Percentiles rank a stretch among this genome's conserved stretches.
These are phyloP conservation scores for Ptychobarbus kaznakovi DNA, from an alignment of 2,797 vertebrate species.

Conservation along the genomic window DNA sequence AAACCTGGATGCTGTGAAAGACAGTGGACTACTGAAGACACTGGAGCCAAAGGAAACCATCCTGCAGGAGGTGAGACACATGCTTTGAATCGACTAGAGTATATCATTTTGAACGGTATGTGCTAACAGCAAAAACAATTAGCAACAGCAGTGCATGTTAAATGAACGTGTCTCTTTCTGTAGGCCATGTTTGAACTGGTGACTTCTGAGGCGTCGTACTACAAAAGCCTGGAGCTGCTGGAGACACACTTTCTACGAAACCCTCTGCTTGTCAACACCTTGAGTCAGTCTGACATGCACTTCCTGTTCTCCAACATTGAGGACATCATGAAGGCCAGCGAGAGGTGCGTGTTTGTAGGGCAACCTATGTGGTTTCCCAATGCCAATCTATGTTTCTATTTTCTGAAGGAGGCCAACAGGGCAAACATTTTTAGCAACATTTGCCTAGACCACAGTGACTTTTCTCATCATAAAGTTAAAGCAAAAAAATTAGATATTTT, in stretches of 20 bases:
- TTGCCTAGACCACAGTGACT: background rate
- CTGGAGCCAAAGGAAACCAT: conserved; percentile 87
- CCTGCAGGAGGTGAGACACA: conserved; percentile 88
- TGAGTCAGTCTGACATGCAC: conserved; percentile 92
- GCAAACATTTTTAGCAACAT: background rate
- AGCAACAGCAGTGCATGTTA: background rate
- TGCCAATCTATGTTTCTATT: background rate
- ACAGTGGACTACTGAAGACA: conserved; percentile 83
- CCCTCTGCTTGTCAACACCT: conserved; percentile 82
- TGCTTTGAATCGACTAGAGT: background rate
- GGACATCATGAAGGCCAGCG: conserved; percentile 93
- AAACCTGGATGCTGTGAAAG: conserved; percentile 88
- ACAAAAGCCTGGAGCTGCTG: conserved; percentile 93
- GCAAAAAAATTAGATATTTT: background rate
- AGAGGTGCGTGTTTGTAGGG: conserved; percentile 74
- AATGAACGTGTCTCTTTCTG: background rate
- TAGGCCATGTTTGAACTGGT: conserved; percentile 98
- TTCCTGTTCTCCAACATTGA: conserved; percentile 97
- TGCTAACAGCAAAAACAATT: background rate
- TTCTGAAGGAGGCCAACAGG: background rate
- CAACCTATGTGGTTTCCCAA: background rate
- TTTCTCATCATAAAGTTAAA: background rate
- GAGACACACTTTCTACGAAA: conserved; percentile 94
- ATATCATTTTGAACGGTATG: background rate
- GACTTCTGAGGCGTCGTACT: conserved; percentile 95